Evolutionary conservation across 2,888 invertebrate species (phyloP).

Genomic region (Phragmatobia fuliginosa): DNA sequence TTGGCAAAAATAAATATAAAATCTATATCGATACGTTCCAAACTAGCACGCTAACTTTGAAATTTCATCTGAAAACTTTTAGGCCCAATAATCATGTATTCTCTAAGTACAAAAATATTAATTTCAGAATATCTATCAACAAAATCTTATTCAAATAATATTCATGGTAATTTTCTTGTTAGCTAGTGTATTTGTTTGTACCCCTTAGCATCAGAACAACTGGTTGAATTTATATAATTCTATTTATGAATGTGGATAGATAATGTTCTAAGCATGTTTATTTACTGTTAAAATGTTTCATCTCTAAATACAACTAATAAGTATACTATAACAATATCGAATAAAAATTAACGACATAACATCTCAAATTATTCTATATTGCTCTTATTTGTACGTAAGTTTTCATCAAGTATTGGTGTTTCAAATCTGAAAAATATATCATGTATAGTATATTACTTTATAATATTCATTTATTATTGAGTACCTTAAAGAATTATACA

Average conservation of each 20-base stretch:
- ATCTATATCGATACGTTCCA: neutral
- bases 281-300: constrained; percentile 60
- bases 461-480: constrained; percentile 63
- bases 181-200: constrained; percentile 82
- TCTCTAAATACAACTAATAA: constrained; percentile 75
- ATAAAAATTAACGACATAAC: constrained; percentile 77
- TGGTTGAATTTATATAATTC: constrained; percentile 68
- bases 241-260: constrained; percentile 51
- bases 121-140: constrained; percentile 78
- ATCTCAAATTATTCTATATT: constrained; percentile 82
- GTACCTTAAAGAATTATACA: constrained; percentile 64
- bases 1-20: neutral
- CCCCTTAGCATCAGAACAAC: constrained; percentile 83
- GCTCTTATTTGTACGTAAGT: constrained; percentile 86
- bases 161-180: constrained; percentile 71
- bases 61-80: constrained; percentile 51
- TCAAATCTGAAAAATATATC: constrained; percentile 80
- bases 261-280: constrained; percentile 66
- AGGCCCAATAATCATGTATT: constrained; percentile 65
- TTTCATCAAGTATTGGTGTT: constrained; percentile 85
- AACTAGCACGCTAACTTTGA: constrained; percentile 12
- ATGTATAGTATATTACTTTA: constrained; percentile 75
- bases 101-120: constrained; percentile 85
- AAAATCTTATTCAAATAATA: constrained; percentile 51
- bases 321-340: constrained; percentile 78